phyloP scores from a whole-genome alignment of 2,888 invertebrate species.

The Spicauda simplicius region DNA sequence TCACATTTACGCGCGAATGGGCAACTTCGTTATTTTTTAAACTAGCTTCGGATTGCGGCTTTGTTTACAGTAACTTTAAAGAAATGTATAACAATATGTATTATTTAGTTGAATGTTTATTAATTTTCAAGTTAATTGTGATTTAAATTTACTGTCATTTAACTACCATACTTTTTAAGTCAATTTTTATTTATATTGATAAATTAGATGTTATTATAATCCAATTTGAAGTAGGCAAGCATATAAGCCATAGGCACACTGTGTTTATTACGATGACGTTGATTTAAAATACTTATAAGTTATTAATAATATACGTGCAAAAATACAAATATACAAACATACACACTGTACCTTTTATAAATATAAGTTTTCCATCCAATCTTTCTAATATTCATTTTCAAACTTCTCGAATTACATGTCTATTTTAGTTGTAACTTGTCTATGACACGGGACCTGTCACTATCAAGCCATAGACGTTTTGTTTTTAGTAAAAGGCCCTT shows the following conservation, averaged over 20 bases:
- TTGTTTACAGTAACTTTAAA: constrained; percentile 23
- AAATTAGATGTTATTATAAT: too few relatives aligned
- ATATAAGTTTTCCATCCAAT: constrained; percentile 34
- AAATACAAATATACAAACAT: background rate
- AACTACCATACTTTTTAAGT: too few relatives aligned
- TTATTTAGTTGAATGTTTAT: too few relatives aligned
- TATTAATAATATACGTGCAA: too few relatives aligned
- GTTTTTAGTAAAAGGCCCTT: constrained; percentile 35
- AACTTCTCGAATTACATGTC: constrained; percentile 62
- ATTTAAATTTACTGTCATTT: too few relatives aligned
- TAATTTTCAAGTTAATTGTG: too few relatives aligned
- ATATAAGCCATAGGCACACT: too few relatives aligned
- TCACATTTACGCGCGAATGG: constrained; percentile 70
- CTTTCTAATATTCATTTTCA: constrained; percentile 54
- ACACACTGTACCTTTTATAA: background rate
- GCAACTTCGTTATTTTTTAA: constrained; percentile 60
- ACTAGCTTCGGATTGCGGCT: constrained; percentile 57
- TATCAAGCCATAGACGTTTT: constrained; percentile 39
- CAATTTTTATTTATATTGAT: too few relatives aligned
- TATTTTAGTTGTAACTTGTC: constrained; percentile 49
- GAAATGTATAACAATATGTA: too few relatives aligned
- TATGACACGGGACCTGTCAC: constrained; percentile 49
- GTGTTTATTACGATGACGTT: too few relatives aligned
- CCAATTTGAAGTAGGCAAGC: too few relatives aligned
- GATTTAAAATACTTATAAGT: too few relatives aligned